phyloP scores from a whole-genome alignment of 2,113 vertebrate genomes.

The Pitta sordida region DNA sequence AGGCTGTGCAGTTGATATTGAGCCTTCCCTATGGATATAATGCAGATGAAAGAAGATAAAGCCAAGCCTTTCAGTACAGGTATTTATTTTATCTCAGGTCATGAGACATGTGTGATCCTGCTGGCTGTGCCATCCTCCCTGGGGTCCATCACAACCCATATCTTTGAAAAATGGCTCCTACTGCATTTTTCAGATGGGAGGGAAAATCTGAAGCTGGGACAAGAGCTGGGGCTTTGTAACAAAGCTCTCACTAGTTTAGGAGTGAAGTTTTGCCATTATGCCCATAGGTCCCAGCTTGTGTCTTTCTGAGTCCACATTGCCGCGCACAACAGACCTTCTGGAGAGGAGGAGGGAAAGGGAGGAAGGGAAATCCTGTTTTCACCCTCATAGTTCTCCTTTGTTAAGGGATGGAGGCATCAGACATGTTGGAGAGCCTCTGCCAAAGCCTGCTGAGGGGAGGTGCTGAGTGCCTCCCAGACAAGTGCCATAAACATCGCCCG shows the following conservation, averaged over 20 bases:
- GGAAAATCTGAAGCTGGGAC: background rate
- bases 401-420: background rate
- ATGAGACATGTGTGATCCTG: accelerated
- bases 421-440: accelerated
- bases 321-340: background rate
- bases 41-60: background rate
- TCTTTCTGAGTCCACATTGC: background rate
- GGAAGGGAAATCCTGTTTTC: background rate
- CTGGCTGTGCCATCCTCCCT: background rate
- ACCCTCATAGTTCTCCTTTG: accelerated
- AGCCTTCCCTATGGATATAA: background rate
- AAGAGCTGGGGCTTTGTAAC: background rate
- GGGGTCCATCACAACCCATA: no score
- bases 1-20: background rate
- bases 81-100: background rate
- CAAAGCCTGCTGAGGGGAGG: background rate
- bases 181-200: background rate
- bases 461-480: no score
- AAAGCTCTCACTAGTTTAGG: background rate
- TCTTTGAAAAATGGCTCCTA: background rate
- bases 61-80: background rate
- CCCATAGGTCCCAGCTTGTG: accelerated
- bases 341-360: background rate
- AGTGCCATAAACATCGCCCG: background rate
- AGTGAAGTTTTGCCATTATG: background rate